Percentiles rank a stretch among this genome's conserved stretches.
Conservation (phyloP, 1,140 invertebrate species). For the Callitettix versicolor region DNA sequence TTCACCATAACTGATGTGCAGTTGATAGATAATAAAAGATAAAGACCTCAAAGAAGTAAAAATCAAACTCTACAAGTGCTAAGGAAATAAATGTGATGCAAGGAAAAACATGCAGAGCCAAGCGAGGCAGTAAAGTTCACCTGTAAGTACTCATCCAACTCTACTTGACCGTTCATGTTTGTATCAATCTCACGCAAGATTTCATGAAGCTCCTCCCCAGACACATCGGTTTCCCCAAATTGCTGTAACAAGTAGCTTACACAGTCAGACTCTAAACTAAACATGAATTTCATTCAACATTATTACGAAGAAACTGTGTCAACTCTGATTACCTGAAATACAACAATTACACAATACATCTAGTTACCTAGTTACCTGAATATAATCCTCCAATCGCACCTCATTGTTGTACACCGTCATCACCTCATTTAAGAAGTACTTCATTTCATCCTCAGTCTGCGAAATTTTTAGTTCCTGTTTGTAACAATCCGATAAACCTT, state of each 20-base stretch:
- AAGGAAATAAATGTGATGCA: no score
- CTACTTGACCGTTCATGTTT: slow-evolving; percentile 98
- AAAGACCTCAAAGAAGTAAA: no score
- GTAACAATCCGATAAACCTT: background rate
- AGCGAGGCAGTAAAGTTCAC: slow-evolving; percentile 48
- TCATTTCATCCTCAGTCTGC: background rate
- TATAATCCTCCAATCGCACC: slow-evolving; percentile 2
- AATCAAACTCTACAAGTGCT: no score
- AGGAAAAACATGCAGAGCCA: no score
- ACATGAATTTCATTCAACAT: no score
- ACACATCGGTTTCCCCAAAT: slow-evolving; percentile 78
- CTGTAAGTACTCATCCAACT: slow-evolving; percentile 97
- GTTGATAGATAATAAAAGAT: no score
- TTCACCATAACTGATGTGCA: no score
- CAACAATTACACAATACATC: no score
- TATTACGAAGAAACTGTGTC: no score
- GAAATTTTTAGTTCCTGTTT: slow-evolving; percentile 1
- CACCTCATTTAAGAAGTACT: background rate
- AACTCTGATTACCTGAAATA: no score
- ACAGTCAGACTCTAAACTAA: no score
- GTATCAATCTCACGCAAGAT: slow-evolving; percentile 96
- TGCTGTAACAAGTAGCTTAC: slow-evolving; percentile 45
- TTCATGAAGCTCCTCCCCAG: slow-evolving; percentile 92
- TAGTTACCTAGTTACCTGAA: slow-evolving; percentile 7
- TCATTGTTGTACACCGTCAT: background rate